These are phyloP conservation scores for Neoitamus cyanurus DNA, from an alignment of 2,888 invertebrate genomes.

Conservation along the genomic window DNA sequence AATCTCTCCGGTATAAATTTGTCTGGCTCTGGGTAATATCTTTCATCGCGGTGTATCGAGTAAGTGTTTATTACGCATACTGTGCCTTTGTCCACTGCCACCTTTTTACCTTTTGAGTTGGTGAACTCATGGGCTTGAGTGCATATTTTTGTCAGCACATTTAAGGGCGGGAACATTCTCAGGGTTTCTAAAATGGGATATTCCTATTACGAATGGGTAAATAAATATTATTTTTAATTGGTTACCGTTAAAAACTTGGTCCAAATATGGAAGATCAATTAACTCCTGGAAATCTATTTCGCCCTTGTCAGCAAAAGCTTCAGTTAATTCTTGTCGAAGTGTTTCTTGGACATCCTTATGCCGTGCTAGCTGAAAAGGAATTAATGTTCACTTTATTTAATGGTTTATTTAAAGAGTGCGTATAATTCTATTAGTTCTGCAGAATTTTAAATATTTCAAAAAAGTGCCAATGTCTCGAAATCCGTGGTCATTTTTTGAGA, in stretches of 20 bases:
- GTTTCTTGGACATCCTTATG: constrained; percentile 57
- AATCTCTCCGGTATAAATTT: constrained; percentile 70
- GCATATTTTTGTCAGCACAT: constrained; percentile 57
- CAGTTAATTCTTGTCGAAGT: constrained; percentile 57
- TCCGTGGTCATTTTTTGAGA: no score
- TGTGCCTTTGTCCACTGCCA: constrained; percentile 52
- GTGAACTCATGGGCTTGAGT: constrained; percentile 54
- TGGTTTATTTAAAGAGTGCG: no score
- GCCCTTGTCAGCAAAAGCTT: constrained; percentile 53
- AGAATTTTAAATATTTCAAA: no score
- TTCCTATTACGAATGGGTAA: background rate
- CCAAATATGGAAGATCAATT: constrained; percentile 58
- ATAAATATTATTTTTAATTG: background rate
- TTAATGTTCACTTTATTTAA: no score
- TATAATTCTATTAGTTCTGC: no score
- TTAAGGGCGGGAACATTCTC: constrained; percentile 57
- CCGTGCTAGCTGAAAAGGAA: constrained; percentile 54
- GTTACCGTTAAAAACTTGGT: constrained; percentile 58
- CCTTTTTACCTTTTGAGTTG: constrained; percentile 53
- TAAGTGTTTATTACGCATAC: constrained; percentile 54
- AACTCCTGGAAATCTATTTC: constrained; percentile 56
- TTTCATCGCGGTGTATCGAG: constrained; percentile 66
- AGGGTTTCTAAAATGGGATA: constrained; percentile 57
- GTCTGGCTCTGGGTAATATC: constrained; percentile 67
- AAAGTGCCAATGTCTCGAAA: no score